Conservation (phyloP, 2,113 vertebrate genomes). For the Corythornis vintsioides region DNA sequence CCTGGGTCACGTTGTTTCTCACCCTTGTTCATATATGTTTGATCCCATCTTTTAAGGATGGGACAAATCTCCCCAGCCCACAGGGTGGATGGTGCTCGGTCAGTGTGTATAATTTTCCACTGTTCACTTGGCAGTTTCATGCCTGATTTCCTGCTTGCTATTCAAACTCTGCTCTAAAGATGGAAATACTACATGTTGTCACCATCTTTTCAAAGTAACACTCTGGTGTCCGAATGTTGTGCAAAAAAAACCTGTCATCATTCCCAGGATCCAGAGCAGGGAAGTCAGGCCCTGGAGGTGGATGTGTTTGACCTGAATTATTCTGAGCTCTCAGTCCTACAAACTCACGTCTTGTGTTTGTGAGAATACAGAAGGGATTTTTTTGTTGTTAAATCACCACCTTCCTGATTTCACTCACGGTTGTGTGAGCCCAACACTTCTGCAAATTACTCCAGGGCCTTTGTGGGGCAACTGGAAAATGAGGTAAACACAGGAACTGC, state of each 20-base stretch:
- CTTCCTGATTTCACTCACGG: neutral
- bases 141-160: slow-evolving; percentile 32
- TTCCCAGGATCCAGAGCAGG: neutral
- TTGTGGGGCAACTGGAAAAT: neutral
- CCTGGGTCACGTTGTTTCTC: neutral
- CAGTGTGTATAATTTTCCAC: slow-evolving; percentile 4
- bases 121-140: slow-evolving; percentile 4
- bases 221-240: neutral
- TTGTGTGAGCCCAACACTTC: fast-evolving
- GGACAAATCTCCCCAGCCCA: neutral
- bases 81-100: neutral
- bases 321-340: neutral
- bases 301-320: neutral
- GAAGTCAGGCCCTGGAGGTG: neutral
- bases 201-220: neutral
- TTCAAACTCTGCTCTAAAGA: neutral
- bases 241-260: neutral
- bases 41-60: neutral
- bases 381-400: neutral
- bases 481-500: neutral
- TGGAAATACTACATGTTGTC: slow-evolving; percentile 30
- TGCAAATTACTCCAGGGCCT: neutral
- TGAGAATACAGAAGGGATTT: neutral
- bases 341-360: neutral
- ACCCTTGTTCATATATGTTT: neutral